phyloP scores from a whole-genome alignment of 2,113 vertebrate species.

The Ursus arctos region DNA sequence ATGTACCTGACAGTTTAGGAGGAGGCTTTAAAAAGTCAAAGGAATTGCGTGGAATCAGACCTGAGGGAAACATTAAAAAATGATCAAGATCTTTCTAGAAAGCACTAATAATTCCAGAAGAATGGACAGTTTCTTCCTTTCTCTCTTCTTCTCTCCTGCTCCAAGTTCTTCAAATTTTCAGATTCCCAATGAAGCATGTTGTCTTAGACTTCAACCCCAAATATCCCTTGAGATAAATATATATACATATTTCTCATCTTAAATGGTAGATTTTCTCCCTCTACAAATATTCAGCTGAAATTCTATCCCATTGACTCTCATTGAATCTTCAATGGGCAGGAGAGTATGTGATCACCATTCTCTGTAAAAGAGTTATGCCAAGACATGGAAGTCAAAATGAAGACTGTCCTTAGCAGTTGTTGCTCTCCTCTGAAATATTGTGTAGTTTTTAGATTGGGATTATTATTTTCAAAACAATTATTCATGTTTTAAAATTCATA shows the following conservation, averaged over 20 bases:
- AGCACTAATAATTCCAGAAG: neutral
- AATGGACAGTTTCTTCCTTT: neutral
- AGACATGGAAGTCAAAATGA: neutral
- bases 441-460: neutral
- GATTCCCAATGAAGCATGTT: neutral
- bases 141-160: neutral
- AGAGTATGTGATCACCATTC: neutral
- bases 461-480: constrained; percentile 17
- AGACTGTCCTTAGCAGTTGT: neutral
- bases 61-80: neutral
- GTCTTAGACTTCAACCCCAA: neutral
- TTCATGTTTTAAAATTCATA: constrained; percentile 26
- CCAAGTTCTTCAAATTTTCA: neutral
- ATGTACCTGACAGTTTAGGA: neutral
- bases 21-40: neutral
- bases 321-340: neutral
- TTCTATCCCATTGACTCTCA: neutral
- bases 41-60: neutral
- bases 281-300: neutral
- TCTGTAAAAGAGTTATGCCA: neutral
- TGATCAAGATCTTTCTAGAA: neutral
- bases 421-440: neutral
- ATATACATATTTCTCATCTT: neutral
- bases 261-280: neutral
- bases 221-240: neutral